Evolutionary conservation across 2,888 invertebrate species (phyloP).

Genomic region (Micropterix aruncella): DNA sequence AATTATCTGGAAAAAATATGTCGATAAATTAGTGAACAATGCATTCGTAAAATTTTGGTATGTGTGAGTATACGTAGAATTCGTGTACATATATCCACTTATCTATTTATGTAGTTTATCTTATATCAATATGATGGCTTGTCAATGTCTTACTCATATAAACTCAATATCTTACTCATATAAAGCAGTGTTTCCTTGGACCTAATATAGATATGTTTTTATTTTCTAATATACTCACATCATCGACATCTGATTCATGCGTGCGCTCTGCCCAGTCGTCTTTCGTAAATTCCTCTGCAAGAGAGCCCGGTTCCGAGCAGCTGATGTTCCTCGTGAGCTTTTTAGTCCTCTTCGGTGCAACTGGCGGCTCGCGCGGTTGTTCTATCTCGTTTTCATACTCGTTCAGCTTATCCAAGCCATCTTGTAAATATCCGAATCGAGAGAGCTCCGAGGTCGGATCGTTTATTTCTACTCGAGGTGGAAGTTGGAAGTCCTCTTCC

Average conservation of each 20-base stretch:
- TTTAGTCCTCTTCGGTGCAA: conserved; percentile 24
- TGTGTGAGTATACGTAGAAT: too few species aligned
- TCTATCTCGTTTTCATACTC: conserved; percentile 13
- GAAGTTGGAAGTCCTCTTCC: conserved; percentile 13
- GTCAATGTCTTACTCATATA: too few species aligned
- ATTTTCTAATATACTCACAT: conserved; percentile 9
- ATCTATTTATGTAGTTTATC: too few species aligned
- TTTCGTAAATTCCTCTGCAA: conserved; percentile 19
- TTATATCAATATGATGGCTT: too few species aligned
- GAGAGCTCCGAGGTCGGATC: conserved; percentile 23
- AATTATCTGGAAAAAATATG: conserved; percentile 44
- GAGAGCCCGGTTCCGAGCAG: conserved; percentile 23
- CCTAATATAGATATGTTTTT: too few species aligned
- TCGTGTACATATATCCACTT: too few species aligned
- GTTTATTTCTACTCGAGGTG: not conserved
- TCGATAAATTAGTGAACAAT: too few species aligned
- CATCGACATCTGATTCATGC: conserved; percentile 7
- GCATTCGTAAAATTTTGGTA: too few species aligned
- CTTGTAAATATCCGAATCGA: conserved; percentile 1
- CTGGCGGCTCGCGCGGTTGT: conserved; percentile 17
- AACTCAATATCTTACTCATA: too few species aligned
- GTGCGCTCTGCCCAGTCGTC: conserved; percentile 8
- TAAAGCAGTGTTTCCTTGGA: too few species aligned
- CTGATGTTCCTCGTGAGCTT: conserved; percentile 16
- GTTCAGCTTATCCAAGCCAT: conserved; percentile 10